These are phyloP conservation scores for Cosmia trapezina DNA, from an alignment of 2,888 invertebrate genomes.

Conservation along the genomic window DNA sequence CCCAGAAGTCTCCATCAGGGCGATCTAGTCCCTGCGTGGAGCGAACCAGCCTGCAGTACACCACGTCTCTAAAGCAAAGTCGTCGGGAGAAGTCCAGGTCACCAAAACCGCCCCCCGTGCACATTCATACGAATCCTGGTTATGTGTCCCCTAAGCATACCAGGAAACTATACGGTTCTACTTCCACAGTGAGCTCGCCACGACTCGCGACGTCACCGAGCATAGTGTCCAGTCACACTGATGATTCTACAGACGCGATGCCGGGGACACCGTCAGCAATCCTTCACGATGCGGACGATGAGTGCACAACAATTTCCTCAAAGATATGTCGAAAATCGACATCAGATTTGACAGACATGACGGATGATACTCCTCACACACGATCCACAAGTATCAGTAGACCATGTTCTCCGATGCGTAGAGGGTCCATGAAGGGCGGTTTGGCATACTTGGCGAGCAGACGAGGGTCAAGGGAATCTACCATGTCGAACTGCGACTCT, in stretches of 20 bases:
- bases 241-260: conserved; percentile 85
- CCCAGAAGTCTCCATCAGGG: conserved; percentile 86
- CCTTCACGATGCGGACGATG: conserved; percentile 85
- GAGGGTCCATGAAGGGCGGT: conserved; percentile 93
- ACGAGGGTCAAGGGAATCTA: conserved; percentile 95
- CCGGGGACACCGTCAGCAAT: conserved; percentile 84
- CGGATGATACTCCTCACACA: conserved; percentile 90
- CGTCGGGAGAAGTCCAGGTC: conserved; percentile 86
- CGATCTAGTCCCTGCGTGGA: conserved; percentile 85
- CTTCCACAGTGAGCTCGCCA: conserved; percentile 86
- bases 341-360: conserved; percentile 93
- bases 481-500: conserved; percentile 92
- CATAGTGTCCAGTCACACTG: conserved; percentile 88
- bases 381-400: conserved; percentile 91
- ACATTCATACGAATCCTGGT: conserved; percentile 91
- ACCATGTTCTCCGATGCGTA: conserved; percentile 92
- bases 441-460: conserved; percentile 96
- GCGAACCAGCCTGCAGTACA: conserved; percentile 80
- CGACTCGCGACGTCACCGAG: conserved; percentile 84
- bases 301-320: conserved; percentile 85
- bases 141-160: conserved; percentile 89
- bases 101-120: conserved; percentile 88
- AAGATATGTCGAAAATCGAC: conserved; percentile 93
- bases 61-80: conserved; percentile 84
- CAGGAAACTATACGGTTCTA: conserved; percentile 84